Evolutionary conservation across 2,797 vertebrate genomes (phyloP).

Genomic region (Protosalanx chinensis): DNA sequence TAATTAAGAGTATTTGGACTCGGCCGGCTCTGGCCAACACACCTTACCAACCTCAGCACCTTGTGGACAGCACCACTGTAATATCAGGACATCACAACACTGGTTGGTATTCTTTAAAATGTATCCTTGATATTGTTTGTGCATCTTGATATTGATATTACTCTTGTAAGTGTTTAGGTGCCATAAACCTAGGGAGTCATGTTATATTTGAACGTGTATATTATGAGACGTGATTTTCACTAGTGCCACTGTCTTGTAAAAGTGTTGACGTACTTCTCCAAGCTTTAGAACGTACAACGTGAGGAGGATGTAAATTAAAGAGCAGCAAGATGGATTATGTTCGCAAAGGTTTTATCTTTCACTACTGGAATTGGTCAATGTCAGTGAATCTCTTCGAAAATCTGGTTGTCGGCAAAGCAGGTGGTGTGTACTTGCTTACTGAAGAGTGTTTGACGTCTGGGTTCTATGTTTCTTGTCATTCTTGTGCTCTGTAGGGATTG

Average conservation of each 20-base stretch:
- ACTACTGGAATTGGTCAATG: too few species aligned
- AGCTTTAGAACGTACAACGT: background rate
- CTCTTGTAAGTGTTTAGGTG: slow-evolving; percentile 7
- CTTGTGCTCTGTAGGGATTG: slow-evolving; percentile 20
- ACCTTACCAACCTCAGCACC: slow-evolving; percentile 18
- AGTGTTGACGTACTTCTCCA: background rate
- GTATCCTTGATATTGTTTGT: slow-evolving; percentile 6
- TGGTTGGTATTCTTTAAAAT: slow-evolving; percentile 12
- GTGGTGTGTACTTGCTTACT: background rate
- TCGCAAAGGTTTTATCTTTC: too few species aligned
- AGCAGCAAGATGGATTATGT: too few species aligned
- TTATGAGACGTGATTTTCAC: background rate
- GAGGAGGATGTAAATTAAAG: background rate
- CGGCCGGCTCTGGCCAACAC: background rate
- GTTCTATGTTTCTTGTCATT: slow-evolving; percentile 15
- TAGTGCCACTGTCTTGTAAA: background rate
- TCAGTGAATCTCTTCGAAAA: background rate
- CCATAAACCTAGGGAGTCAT: background rate
- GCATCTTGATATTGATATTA: slow-evolving; percentile 9
- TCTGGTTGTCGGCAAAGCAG: too few species aligned
- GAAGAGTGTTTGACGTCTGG: slow-evolving; percentile 19
- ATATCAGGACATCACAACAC: slow-evolving; percentile 8
- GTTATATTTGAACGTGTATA: background rate
- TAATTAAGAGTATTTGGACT: background rate
- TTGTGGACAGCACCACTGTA: slow-evolving; percentile 24